Base-by-base conservation (phyloP, 2,113 vertebrate genomes). In the Pungitius pungitius region DNA sequence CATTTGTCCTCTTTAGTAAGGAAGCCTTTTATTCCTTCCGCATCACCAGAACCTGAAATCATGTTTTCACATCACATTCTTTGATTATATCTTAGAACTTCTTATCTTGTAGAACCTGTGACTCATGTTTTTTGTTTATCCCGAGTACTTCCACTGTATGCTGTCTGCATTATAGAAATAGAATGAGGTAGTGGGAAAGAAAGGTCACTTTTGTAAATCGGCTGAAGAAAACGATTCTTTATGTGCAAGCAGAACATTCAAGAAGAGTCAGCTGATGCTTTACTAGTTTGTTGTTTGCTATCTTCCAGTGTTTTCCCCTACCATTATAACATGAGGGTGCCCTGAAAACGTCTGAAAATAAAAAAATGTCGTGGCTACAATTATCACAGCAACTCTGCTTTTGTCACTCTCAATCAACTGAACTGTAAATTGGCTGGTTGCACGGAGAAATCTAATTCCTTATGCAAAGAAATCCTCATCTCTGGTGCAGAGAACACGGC, bases 211-310 rank as follows among this genome's bases (percentile, higher is more conserved):
- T 26, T 54, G 5, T 18, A 39, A 9, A 18, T 47, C 39, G 20
- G 8, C 4, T 56, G 18, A 43, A 45, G 54, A 52, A 24, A 52
- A 18, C 37, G 11, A n/a, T 30, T 30, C 30, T 30, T 30, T 30
- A n/a, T n/a, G n/a, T n/a, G n/a, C n/a, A n/a, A n/a, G n/a, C n/a
- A n/a, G n/a, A n/a, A n/a, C n/a, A n/a, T n/a, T n/a, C n/a, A 12
- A 22, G 13, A 69, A 8, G 54, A 33, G 12, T 60, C n/a, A 52
- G 52, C 35, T 59, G 42, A 52, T 63, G 12, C 30, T 70, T 43
- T 24, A 56, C 42, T 14, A 58, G 11, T 68, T 26, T 17, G 6
- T 49, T 26, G n/a, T 49, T 42, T 43, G 35, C 30, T 30, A 2
- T 5, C 30, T 30, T 30, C 30, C 30, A 30, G 30, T 30, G 30